Conservation (phyloP, 2,113 vertebrate species). For the Aix galericulata region DNA sequence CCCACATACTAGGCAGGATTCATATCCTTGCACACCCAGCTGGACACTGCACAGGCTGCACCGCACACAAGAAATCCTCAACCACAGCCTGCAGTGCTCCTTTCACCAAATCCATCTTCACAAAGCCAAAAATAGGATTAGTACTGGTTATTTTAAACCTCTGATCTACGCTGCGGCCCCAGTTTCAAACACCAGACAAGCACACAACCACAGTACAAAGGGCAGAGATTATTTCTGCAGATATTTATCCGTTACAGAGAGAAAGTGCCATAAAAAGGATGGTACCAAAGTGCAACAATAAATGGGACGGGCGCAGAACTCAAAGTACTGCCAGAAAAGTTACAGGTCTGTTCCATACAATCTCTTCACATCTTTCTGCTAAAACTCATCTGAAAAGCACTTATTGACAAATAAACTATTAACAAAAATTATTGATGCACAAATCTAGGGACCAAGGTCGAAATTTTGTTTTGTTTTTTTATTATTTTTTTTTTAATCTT, state of each 20-base stretch:
- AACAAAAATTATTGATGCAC: background rate
- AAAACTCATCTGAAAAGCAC: fast-evolving
- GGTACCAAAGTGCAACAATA: background rate
- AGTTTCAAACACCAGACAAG: background rate
- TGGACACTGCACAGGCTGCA: background rate
- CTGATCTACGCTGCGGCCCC: fast-evolving
- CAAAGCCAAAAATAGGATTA: background rate
- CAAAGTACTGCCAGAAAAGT: background rate
- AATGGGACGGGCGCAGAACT: fast-evolving
- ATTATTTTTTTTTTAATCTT: background rate
- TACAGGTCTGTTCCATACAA: background rate
- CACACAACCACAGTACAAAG: background rate
- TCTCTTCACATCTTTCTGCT: background rate
- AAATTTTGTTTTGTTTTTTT: background rate
- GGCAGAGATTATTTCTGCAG: background rate
- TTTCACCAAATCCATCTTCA: background rate
- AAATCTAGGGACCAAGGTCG: background rate
- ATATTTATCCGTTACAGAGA: fast-evolving
- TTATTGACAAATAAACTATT: background rate
- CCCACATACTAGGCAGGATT: too few species aligned
- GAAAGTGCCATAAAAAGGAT: background rate
- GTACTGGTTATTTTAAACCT: background rate
- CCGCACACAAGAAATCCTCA: background rate
- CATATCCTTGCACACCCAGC: too few species aligned
- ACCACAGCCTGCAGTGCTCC: fast-evolving